A percentile compares a stretch with the other conserved stretches of the same genome.
These are phyloP conservation scores for Gobio gobio DNA, from an alignment of 2,113 vertebrate species.

Conservation along the genomic window DNA sequence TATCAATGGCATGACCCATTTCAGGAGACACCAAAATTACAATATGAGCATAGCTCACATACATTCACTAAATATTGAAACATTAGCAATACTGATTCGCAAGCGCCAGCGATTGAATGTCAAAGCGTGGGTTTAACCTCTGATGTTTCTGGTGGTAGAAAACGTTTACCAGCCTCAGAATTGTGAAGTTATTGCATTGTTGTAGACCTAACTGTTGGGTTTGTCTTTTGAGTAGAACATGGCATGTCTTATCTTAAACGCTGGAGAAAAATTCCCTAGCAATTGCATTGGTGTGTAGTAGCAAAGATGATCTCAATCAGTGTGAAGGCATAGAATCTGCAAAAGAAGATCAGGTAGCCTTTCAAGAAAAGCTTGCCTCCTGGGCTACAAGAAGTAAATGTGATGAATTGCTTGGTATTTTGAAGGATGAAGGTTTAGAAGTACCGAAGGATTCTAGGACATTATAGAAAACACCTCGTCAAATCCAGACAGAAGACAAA, in stretches of 20 bases:
- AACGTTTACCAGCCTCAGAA: too few species aligned
- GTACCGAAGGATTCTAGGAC: not conserved
- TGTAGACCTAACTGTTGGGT: not conserved
- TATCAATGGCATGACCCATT: too few species aligned
- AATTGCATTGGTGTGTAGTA: conserved; percentile 18
- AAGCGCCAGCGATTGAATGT: too few species aligned
- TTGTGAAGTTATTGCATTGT: too few species aligned
- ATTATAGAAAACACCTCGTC: not conserved
- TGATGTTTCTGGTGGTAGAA: too few species aligned
- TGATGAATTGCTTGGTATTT: conserved; percentile 36
- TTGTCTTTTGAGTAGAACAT: not conserved
- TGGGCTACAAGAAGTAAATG: conserved; percentile 36
- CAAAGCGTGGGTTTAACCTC: too few species aligned
- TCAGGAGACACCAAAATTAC: too few species aligned
- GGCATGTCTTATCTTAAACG: not conserved
- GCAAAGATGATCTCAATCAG: conserved; percentile 10
- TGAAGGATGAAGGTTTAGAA: conserved; percentile 11
- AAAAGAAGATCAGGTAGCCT: not conserved
- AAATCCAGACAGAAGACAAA: not conserved
- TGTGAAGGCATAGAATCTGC: not conserved
- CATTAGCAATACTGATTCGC: too few species aligned
- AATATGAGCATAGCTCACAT: too few species aligned
- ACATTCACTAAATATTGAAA: too few species aligned
- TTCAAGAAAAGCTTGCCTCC: conserved; percentile 15
- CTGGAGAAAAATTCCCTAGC: not conserved